Percentiles rank a stretch among this genome's conserved stretches.
Evolutionary conservation across 1,140 invertebrate species (phyloP).

Genomic region (Penaeus chinensis): DNA sequence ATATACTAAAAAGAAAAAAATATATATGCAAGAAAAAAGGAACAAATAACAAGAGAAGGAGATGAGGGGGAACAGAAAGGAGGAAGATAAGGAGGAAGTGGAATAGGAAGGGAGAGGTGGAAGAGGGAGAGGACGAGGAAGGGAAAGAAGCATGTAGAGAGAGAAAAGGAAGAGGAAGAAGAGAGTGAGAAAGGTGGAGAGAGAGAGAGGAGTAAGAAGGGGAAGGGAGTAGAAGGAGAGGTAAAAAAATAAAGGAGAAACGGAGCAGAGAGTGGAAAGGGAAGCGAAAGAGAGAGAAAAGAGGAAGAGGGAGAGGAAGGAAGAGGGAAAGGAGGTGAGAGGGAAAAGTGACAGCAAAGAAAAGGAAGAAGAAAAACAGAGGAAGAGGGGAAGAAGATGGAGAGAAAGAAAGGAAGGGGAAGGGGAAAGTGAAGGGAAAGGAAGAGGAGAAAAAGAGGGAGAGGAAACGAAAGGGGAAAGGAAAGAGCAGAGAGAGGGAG

Average conservation of each 20-base stretch:
- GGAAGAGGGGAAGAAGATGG: too few species aligned
- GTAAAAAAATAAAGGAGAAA: background rate
- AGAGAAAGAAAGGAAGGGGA: too few species aligned
- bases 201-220: background rate
- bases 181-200: background rate
- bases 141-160: background rate
- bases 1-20: background rate
- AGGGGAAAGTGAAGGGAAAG: too few species aligned
- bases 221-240: background rate
- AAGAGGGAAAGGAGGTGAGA: too few species aligned
- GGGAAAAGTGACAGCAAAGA: too few species aligned
- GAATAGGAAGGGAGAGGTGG: background rate
- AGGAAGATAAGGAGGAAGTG: background rate
- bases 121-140: background rate
- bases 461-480: too few species aligned
- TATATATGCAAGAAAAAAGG: too few species aligned
- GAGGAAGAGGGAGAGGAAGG: too few species aligned
- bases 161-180: background rate
- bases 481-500: too few species aligned
- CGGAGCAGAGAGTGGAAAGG: background rate
- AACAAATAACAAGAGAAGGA: background rate
- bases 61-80: background rate
- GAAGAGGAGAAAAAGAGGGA: too few species aligned
- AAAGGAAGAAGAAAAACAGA: too few species aligned
- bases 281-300: too few species aligned